Evolutionary conservation across 2,113 vertebrate species (phyloP).

Genomic region (Vicugna pacos): DNA sequence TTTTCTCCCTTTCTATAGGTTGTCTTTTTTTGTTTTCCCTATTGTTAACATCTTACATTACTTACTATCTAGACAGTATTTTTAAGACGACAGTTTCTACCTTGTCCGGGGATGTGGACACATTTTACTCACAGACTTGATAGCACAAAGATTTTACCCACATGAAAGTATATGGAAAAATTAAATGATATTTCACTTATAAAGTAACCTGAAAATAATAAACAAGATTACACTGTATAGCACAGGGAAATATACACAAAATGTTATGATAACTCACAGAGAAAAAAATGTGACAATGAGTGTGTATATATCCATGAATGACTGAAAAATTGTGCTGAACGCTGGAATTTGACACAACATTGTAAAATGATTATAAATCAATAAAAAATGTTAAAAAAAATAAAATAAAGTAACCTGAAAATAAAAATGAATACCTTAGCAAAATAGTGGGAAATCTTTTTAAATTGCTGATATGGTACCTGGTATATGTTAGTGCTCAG

Average conservation of each 20-base stretch:
- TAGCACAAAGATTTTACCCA: background rate
- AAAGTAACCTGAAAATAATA: constrained; percentile 35
- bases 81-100: background rate
- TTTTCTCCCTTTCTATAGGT: too few relatives aligned
- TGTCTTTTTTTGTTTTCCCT: background rate
- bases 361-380: too few relatives aligned
- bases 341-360: too few relatives aligned
- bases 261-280: too few relatives aligned
- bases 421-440: background rate
- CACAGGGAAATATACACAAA: too few relatives aligned
- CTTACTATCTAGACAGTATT: background rate
- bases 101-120: background rate
- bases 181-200: background rate
- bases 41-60: background rate
- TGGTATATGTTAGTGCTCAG: background rate
- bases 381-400: too few relatives aligned
- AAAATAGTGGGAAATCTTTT: constrained; percentile 39
- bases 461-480: background rate
- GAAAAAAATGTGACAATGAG: too few relatives aligned
- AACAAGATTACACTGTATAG: too few relatives aligned
- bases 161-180: background rate
- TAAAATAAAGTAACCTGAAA: background rate
- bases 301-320: too few relatives aligned
- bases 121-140: background rate
- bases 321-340: too few relatives aligned